Conservation (phyloP, 2,113 vertebrate species). For the Proteles cristata region DNA sequence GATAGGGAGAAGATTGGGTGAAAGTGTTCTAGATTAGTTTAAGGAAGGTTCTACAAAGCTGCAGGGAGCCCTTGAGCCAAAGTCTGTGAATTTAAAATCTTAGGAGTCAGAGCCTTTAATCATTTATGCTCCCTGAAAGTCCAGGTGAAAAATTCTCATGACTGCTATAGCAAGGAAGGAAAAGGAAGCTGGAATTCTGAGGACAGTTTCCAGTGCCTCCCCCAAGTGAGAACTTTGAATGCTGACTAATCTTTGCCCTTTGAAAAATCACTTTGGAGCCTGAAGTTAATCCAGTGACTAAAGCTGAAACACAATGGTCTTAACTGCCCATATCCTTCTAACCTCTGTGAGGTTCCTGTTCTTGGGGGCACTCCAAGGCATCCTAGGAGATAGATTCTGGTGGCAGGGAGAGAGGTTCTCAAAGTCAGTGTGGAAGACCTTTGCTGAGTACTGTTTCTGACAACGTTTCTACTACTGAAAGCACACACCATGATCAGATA, state of each 20-base stretch:
- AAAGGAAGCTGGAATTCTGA: not conserved
- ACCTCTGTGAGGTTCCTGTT: not conserved
- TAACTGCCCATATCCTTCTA: not conserved
- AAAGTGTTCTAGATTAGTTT: not conserved
- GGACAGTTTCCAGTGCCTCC: not conserved
- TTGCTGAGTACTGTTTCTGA: constrained; percentile 77
- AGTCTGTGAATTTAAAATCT: not conserved
- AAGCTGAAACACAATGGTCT: not conserved
- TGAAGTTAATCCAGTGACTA: not conserved
- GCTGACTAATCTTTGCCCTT: constrained; percentile 3
- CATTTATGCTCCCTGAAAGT: not conserved
- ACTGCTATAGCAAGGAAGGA: not conserved
- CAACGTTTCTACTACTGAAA: constrained; percentile 79
- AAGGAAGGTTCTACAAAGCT: not conserved
- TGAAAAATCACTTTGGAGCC: not conserved
- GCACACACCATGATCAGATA: constrained; percentile 74
- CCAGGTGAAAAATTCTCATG: not conserved
- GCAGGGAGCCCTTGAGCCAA: not conserved
- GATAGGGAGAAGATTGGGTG: not conserved
- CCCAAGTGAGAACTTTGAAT: not conserved
- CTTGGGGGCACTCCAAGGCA: too few relatives aligned
- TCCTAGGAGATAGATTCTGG: not conserved
- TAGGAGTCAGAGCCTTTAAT: not conserved
- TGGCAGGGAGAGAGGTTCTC: not conserved
- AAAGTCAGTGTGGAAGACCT: constrained; percentile 50